These are phyloP conservation scores for Ctenoplectra terminalis DNA, from an alignment of 1,140 invertebrate species.

Conservation along the genomic window DNA sequence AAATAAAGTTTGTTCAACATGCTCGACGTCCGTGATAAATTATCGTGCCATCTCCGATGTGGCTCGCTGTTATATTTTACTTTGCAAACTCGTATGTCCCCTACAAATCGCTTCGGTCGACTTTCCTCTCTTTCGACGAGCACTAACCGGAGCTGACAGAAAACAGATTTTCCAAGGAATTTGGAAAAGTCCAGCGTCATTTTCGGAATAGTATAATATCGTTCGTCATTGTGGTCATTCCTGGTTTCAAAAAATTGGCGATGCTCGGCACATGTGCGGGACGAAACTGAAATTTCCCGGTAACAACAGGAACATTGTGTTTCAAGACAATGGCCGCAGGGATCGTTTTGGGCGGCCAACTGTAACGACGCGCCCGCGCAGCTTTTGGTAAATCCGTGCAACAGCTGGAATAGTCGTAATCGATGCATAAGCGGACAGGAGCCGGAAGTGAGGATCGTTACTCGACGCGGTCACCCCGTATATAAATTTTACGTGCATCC, in stretches of 20 bases:
- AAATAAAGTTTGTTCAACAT: slow-evolving; percentile 24
- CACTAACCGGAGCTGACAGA: no score
- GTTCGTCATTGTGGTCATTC: no score
- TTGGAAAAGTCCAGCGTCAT: no score
- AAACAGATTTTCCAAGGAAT: no score
- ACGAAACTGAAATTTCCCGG: slow-evolving; percentile 8
- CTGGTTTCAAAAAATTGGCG: neutral
- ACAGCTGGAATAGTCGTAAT: slow-evolving; percentile 50
- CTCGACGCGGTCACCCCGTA: slow-evolving; percentile 14
- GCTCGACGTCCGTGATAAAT: slow-evolving; percentile 10
- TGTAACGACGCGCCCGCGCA: slow-evolving; percentile 10
- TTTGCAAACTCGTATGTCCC: neutral
- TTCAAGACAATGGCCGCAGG: slow-evolving; percentile 19
- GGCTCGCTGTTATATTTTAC: slow-evolving; percentile 11
- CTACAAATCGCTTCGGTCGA: slow-evolving; percentile 10
- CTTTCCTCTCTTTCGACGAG: neutral
- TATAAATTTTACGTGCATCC: slow-evolving; percentile 41
- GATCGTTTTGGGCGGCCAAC: slow-evolving; percentile 6
- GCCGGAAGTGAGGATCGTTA: slow-evolving; percentile 54
- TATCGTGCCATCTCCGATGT: neutral
- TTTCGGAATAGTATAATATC: no score
- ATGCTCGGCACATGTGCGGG: neutral
- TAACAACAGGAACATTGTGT: slow-evolving; percentile 32
- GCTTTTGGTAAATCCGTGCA: slow-evolving; percentile 41
- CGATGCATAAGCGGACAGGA: neutral